Percentiles rank a stretch among this genome's conserved stretches.
phyloP scores from a whole-genome alignment of 2,113 vertebrate species.

The Hyperoodon ampullatus region DNA sequence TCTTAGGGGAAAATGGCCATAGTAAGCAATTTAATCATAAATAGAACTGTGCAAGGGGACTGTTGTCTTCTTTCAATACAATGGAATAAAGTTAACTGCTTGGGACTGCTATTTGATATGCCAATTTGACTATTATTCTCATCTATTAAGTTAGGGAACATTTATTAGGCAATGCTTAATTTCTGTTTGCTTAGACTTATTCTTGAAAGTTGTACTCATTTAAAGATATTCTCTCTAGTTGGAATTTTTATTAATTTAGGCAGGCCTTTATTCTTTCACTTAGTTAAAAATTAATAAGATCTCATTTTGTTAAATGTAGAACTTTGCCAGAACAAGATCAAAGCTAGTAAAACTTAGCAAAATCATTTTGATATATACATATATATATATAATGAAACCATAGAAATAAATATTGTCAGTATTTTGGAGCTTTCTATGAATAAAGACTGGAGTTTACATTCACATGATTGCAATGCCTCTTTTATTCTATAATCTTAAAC shows the following conservation, averaged over 20 bases:
- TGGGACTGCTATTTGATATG: background rate
- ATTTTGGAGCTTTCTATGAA: background rate
- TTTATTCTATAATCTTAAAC: background rate
- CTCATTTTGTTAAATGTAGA: constrained; percentile 5
- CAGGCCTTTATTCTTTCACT: background rate
- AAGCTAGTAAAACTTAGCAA: background rate
- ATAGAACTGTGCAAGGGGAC: constrained; percentile 53
- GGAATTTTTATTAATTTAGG: background rate
- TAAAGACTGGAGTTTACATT: background rate
- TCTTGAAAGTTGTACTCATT: constrained; percentile 42
- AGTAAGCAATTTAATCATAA: constrained; percentile 69
- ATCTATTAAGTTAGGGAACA: constrained; percentile 2
- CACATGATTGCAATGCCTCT: background rate
- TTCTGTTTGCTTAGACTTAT: constrained; percentile 15
- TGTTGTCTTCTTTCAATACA: constrained; percentile 54
- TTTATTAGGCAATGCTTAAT: constrained; percentile 27
- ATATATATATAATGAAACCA: background rate
- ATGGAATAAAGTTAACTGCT: constrained; percentile 25
- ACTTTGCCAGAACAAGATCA: constrained; percentile 12
- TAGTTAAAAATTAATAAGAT: constrained; percentile 41
- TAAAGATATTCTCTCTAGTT: background rate
- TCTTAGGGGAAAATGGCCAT: constrained; percentile 68
- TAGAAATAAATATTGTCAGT: background rate
- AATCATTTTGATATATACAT: background rate
- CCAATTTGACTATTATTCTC: constrained; percentile 35